Base-by-base conservation (phyloP, 2,888 invertebrate genomes). In the Eristalis pertinax region DNA sequence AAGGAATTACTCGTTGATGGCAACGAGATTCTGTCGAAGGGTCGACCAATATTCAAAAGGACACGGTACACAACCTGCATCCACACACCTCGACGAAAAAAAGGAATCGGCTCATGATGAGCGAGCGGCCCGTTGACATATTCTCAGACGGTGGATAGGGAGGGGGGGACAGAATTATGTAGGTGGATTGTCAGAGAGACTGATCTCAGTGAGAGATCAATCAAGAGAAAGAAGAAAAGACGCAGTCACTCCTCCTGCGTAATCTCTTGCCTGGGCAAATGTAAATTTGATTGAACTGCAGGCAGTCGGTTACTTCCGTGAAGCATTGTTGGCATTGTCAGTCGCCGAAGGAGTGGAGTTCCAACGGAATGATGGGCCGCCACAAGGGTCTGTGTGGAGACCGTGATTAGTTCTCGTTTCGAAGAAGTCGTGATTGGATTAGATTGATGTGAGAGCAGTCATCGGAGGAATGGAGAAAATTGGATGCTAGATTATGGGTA, bases 151-250 rank as follows among this genome's bases (percentile, higher is more conserved):
- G n/a, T n/a, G n/a, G n/a, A n/a, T n/a, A n/a, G n/a, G n/a, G n/a
- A 11, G 19, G 10, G 19, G 38, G 8, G 73, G 80, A 68, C 67
- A 72, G 38, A 80, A 73, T n/a, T n/a, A n/a, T n/a, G n/a, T n/a
- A n/a, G n/a, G n/a, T n/a, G n/a, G n/a, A n/a, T n/a, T 80, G 79
- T 58, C 67, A 60, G 38, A 13, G 38, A 13, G 73, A 35, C 67
- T 73, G 80, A 74, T 74, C 80, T 68, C 62, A 62, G 26, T 13
- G 60, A 50, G 38, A 80, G 80, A 80, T 80, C 80, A 80, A 80
- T 80, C 73, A 74, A 32, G 32, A 10, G 32, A 32, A 62, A 62
- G 35, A 73, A 79, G 67, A 62, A 73, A 72, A 19, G n/a, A 7
- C 50, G 2, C 4, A n/a, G n/a, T n/a, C 50, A 50, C 19, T n/a